Percentiles rank a stretch among this genome's conserved stretches.
phyloP scores from a whole-genome alignment of 1,140 invertebrate species.

The Chironomus tepperi region DNA sequence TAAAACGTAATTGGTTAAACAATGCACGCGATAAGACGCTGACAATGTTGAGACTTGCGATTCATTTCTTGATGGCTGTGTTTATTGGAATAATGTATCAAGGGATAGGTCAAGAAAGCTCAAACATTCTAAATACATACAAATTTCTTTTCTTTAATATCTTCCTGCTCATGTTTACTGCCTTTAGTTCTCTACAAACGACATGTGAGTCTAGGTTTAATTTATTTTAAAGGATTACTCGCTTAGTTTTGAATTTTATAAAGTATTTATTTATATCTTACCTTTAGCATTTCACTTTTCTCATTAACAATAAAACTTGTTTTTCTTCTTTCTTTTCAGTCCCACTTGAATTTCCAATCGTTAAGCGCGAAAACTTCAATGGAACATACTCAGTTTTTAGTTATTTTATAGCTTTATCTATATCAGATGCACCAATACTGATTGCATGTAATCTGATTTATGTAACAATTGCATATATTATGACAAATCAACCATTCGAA shows the following conservation, averaged over 20 bases:
- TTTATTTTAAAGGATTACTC: no score
- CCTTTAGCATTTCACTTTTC: no score
- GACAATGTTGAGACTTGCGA: slow-evolving; percentile 61
- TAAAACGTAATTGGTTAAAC: slow-evolving; percentile 52
- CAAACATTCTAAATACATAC: slow-evolving; percentile 62
- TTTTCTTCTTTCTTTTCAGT: slow-evolving; percentile 49
- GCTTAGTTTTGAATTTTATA: background rate
- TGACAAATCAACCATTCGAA: slow-evolving; percentile 74
- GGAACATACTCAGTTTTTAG: slow-evolving; percentile 87
- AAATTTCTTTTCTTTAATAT: slow-evolving; percentile 72
- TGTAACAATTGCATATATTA: slow-evolving; percentile 66
- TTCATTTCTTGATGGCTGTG: slow-evolving; percentile 66
- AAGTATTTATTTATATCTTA: background rate
- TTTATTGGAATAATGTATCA: slow-evolving; percentile 72
- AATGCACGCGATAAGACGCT: slow-evolving; percentile 45
- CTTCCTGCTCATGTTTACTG: slow-evolving; percentile 79
- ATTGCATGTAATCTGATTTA: slow-evolving; percentile 66
- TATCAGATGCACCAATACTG: slow-evolving; percentile 79
- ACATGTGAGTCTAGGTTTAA: slow-evolving; percentile 61
- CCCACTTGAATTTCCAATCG: slow-evolving; percentile 75
- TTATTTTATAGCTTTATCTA: slow-evolving; percentile 77
- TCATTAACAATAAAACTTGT: background rate
- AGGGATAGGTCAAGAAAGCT: slow-evolving; percentile 69
- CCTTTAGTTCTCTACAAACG: slow-evolving; percentile 76
- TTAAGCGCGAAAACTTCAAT: slow-evolving; percentile 82